Percentiles rank a stretch among this genome's conserved stretches.
phyloP scores from a whole-genome alignment of 1,140 invertebrate species.

The Aphaenogaster floridana region DNA sequence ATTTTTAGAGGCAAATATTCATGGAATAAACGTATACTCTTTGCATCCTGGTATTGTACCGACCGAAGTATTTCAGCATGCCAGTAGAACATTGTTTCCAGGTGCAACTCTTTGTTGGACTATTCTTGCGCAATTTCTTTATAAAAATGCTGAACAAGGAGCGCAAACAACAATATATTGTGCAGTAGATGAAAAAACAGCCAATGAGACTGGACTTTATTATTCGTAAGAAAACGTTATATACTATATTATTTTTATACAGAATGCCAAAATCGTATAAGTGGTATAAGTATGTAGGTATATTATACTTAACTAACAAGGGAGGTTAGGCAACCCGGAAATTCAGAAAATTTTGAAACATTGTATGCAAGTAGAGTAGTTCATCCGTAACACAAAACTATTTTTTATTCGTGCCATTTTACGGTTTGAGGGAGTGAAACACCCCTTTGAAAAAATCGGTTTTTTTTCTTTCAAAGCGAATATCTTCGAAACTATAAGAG shows the following conservation, averaged over 20 bases:
- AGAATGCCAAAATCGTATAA: too few species aligned
- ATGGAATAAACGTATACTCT: constrained; percentile 89
- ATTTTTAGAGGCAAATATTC: constrained; percentile 82
- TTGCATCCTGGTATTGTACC: constrained; percentile 92
- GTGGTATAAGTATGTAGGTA: too few species aligned
- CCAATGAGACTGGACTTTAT: constrained; percentile 89
- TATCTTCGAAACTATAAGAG: too few species aligned
- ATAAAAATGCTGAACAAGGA: constrained; percentile 90
- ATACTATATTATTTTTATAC: neutral
- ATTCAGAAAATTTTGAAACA: too few species aligned
- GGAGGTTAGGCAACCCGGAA: too few species aligned
- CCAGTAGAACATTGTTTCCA: constrained; percentile 87
- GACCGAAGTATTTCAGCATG: constrained; percentile 92
- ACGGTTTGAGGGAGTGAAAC: too few species aligned
- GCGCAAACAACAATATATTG: constrained; percentile 94
- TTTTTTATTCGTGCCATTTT: too few species aligned
- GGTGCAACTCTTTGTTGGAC: constrained; percentile 71
- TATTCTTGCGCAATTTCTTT: constrained; percentile 73
- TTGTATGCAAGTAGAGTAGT: too few species aligned
- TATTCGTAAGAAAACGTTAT: constrained; percentile 86
- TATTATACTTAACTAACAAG: too few species aligned
- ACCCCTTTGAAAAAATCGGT: too few species aligned
- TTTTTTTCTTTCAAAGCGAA: too few species aligned
- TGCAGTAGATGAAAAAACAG: constrained; percentile 90
- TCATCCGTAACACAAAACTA: too few species aligned